phyloP scores from a whole-genome alignment of 1,140 invertebrate genomes.

The Drosophila kurseongensis region DNA sequence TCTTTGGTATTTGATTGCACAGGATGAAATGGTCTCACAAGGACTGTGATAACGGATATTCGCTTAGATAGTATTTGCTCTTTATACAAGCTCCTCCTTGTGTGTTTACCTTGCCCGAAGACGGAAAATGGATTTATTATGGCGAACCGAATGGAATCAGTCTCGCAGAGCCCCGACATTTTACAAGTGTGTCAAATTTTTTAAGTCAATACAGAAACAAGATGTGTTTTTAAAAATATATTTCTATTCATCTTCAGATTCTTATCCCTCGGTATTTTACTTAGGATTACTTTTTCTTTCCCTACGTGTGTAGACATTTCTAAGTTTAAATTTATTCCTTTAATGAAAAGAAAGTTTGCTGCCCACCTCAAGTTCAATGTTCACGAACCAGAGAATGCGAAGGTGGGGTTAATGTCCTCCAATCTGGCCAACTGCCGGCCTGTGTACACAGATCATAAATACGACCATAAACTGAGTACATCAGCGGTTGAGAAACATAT shows the following conservation, averaged over 20 bases:
- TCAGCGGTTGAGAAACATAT: conserved; percentile 28
- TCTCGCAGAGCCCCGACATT: too few relatives aligned
- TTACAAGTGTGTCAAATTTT: too few relatives aligned
- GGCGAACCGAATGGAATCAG: conserved; percentile 2
- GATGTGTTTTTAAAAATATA: too few relatives aligned
- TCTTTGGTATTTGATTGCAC: conserved; percentile 49
- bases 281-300: too few relatives aligned
- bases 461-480: conserved; percentile 65
- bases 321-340: too few relatives aligned
- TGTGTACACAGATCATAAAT: conserved; percentile 38
- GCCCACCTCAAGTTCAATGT: conserved; percentile 50
- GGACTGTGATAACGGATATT: conserved; percentile 62
- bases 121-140: conserved; percentile 33
- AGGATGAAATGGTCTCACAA: conserved; percentile 25
- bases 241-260: too few relatives aligned
- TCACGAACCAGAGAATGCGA: conserved; percentile 2
- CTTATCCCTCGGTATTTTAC: too few relatives aligned
- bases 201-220: too few relatives aligned
- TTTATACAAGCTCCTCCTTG: conserved; percentile 29
- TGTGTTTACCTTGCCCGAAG: conserved; percentile 32
- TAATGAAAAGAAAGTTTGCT: not conserved
- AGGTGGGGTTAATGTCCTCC: conserved; percentile 38
- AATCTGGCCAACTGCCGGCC: conserved; percentile 16
- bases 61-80: conserved; percentile 63
- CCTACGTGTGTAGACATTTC: too few relatives aligned